phyloP scores from a whole-genome alignment of 2,113 vertebrate species.

The Chaetura pelagica region DNA sequence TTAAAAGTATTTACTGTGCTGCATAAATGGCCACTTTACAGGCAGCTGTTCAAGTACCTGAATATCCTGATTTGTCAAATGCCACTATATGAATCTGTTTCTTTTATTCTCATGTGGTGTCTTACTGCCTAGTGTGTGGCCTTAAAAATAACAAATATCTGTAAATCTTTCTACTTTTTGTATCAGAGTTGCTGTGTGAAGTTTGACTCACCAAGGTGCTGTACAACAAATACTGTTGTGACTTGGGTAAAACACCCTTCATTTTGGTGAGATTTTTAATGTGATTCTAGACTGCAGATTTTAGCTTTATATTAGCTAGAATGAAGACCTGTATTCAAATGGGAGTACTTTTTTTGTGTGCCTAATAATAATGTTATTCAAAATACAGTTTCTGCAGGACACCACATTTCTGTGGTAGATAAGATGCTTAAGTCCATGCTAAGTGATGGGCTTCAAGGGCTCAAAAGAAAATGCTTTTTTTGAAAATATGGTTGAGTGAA shows the following conservation, averaged over 20 bases:
- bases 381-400: not conserved
- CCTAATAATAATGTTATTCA: not conserved
- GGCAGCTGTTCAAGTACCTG: not conserved
- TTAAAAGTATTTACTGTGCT: not conserved
- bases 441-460: not conserved
- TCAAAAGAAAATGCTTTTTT: not conserved
- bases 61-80: not conserved
- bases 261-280: not conserved
- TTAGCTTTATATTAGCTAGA: not conserved
- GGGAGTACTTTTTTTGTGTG: not conserved
- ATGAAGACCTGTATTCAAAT: not conserved
- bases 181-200: not conserved
- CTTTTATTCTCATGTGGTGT: not conserved
- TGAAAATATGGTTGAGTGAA: not conserved
- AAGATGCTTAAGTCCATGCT: not conserved
- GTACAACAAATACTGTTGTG: not conserved
- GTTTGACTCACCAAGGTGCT: not conserved
- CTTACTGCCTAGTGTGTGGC: not conserved
- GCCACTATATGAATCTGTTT: not conserved
- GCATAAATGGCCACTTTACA: not conserved
- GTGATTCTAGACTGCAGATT: not conserved
- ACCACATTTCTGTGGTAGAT: not conserved
- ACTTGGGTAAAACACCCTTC: not conserved
- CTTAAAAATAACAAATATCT: not conserved
- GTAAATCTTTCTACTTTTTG: not conserved